These are phyloP conservation scores for Lepidurus apus DNA, from an alignment of 1,140 invertebrate genomes.

Conservation along the genomic window DNA sequence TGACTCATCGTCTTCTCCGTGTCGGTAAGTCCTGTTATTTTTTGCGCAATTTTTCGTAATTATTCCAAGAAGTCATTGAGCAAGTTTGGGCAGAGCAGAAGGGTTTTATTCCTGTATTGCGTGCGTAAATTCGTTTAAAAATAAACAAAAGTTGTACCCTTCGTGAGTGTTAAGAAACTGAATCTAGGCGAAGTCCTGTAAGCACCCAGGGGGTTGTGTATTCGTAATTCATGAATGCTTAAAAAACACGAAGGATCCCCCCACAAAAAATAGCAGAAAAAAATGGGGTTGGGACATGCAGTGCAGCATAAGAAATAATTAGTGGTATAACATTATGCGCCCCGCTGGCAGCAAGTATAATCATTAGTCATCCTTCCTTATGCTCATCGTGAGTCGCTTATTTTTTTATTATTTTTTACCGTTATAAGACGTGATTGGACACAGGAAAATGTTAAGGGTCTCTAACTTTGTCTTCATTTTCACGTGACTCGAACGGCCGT, in stretches of 20 bases:
- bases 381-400: not conserved
- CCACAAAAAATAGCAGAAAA: not conserved
- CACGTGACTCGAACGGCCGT: not conserved
- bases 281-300: not conserved
- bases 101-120: not conserved
- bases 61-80: not conserved
- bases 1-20: not conserved
- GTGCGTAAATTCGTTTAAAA: not conserved
- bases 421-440: constrained; percentile 1
- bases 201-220: not conserved
- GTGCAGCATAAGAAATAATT: not conserved
- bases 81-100: not conserved
- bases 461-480: not conserved
- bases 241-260: not conserved
- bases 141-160: not conserved
- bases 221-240: not conserved
- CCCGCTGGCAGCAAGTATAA: constrained; percentile 12
- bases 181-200: not conserved
- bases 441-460: not conserved
- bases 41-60: not conserved
- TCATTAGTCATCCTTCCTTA: not conserved
- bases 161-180: not conserved
- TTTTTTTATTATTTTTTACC: not conserved
- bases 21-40: not conserved
- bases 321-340: not conserved